Percentiles rank a stretch among this genome's conserved stretches.
Evolutionary conservation across 2,888 invertebrate species (phyloP).

Genomic region (Mimas tiliae): DNA sequence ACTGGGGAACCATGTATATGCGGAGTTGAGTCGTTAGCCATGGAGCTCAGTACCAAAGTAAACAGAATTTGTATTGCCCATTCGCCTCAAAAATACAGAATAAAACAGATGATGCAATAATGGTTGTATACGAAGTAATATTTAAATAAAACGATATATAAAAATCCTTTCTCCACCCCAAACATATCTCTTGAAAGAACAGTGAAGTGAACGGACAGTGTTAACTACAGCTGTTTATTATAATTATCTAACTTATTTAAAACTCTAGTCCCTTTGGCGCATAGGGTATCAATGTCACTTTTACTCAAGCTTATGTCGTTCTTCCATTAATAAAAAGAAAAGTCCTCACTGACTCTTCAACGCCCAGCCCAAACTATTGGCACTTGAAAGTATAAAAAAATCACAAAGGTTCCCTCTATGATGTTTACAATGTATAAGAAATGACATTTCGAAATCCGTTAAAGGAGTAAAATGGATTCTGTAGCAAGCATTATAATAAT

Average conservation of each 20-base stretch:
- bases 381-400: too few relatives aligned
- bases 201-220: neutral
- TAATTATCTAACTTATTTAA: neutral
- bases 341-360: too few relatives aligned
- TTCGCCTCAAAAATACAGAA: neutral
- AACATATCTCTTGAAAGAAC: conserved; percentile 9
- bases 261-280: conserved; percentile 11
- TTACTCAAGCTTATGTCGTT: neutral
- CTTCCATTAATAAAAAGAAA: too few relatives aligned
- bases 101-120: neutral
- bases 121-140: too few relatives aligned
- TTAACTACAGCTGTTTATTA: neutral
- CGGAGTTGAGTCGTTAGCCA: too few relatives aligned
- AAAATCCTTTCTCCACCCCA: conserved; percentile 8
- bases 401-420: too few relatives aligned
- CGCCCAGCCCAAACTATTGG: too few relatives aligned
- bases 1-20: neutral
- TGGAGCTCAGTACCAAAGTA: too few relatives aligned
- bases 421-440: too few relatives aligned
- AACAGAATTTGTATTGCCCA: too few relatives aligned
- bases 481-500: neutral
- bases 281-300: conserved; percentile 3
- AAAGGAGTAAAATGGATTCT: too few relatives aligned
- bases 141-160: conserved; percentile 17
- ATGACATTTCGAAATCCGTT: too few relatives aligned